A percentile compares a stretch with the other conserved stretches of the same genome.
phyloP scores from a whole-genome alignment of 64 coral and sea anemone species.

The Montipora foliosa region DNA sequence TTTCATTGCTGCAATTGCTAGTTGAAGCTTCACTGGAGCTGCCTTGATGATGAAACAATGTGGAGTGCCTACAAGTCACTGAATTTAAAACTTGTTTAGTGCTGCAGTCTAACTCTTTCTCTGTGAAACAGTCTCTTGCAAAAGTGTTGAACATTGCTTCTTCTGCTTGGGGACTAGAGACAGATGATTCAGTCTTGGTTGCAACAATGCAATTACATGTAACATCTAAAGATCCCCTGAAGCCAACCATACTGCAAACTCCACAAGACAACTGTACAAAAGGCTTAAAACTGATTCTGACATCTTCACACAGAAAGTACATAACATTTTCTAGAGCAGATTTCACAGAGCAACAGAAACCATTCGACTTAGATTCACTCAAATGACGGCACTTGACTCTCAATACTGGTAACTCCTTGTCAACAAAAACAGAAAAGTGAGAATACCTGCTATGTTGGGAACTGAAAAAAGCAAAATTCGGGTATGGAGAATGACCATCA shows the following conservation, averaged over 20 bases:
- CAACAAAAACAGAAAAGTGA: background rate
- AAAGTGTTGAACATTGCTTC: background rate
- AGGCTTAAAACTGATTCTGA: background rate
- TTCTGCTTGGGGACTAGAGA: background rate
- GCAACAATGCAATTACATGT: background rate
- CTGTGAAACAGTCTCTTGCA: background rate
- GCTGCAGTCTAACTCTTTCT: background rate
- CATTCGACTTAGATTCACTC: background rate
- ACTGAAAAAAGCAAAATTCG: background rate
- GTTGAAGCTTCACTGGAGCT: background rate
- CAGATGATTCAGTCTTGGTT: background rate
- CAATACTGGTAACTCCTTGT: background rate
- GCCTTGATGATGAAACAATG: background rate
- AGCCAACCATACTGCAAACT: background rate
- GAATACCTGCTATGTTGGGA: background rate
- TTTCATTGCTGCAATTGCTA: too few species aligned
- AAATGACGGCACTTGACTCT: background rate
- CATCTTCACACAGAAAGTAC: background rate
- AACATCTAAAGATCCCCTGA: background rate
- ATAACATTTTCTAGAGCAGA: background rate
- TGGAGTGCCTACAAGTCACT: background rate
- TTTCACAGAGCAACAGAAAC: background rate
- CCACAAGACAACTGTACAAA: constrained; percentile 1
- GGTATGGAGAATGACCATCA: background rate
- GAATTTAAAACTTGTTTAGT: background rate